phyloP scores from a whole-genome alignment of 64 coral and sea anemone genomes.

The Pachyseris speciosa region DNA sequence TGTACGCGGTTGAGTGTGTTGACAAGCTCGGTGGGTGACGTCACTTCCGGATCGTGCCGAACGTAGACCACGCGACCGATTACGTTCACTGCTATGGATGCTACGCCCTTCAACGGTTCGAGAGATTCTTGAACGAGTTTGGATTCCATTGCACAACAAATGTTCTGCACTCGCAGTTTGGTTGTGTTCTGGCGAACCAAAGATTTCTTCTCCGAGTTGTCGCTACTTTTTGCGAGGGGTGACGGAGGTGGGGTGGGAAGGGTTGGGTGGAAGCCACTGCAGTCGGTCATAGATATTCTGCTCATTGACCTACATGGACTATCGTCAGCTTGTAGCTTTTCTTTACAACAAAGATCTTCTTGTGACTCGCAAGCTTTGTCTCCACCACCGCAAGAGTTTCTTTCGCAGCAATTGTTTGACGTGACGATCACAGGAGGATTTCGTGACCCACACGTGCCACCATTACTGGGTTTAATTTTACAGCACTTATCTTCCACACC shows the following conservation, averaged over 20 bases:
- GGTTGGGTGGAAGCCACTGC: slow-evolving; percentile 9
- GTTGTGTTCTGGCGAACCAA: slow-evolving; percentile 62
- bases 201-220: background rate
- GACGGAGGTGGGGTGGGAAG: background rate
- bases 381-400: background rate
- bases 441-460: background rate
- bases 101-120: slow-evolving; percentile 73
- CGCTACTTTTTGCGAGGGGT: background rate
- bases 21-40: slow-evolving; percentile 76
- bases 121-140: slow-evolving; percentile 83
- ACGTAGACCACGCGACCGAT: slow-evolving; percentile 92
- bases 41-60: slow-evolving; percentile 83
- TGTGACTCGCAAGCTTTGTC: background rate
- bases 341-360: background rate
- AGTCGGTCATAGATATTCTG: slow-evolving; percentile 25
- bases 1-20: slow-evolving; percentile 78
- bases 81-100: slow-evolving; percentile 85
- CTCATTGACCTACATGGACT: background rate
- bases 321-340: background rate
- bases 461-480: background rate
- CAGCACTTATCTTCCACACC: background rate
- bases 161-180: slow-evolving; percentile 97
- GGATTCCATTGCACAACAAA: slow-evolving; percentile 92
- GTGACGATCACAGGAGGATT: background rate
- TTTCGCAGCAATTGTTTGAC: background rate